These are phyloP conservation scores for Lacanobia oleracea DNA, from an alignment of 2,888 invertebrate species.

Conservation along the genomic window DNA sequence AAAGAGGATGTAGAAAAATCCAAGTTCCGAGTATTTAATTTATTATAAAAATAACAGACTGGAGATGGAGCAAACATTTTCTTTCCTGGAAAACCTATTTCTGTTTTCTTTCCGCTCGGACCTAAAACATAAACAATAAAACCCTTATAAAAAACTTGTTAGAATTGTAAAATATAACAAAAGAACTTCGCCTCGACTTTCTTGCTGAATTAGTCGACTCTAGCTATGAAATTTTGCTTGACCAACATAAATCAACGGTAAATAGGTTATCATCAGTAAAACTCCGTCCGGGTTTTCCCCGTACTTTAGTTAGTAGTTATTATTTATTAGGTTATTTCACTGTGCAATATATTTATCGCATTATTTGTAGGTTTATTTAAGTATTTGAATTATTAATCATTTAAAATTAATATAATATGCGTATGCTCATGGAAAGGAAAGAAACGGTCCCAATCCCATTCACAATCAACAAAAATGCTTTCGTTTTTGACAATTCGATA, in stretches of 20 bases:
- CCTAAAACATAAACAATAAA: background rate
- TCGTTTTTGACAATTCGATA: background rate
- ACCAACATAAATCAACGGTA: no score
- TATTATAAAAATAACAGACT: constrained; percentile 3
- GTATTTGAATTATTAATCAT: background rate
- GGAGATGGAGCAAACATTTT: background rate
- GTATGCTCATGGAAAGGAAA: background rate
- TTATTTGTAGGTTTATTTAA: background rate
- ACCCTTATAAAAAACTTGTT: background rate
- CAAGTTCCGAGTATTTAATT: background rate
- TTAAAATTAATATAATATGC: background rate
- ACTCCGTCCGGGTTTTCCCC: background rate
- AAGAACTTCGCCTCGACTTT: background rate
- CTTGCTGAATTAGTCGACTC: background rate
- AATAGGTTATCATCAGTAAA: background rate
- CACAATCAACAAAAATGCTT: background rate
- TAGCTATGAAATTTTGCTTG: background rate
- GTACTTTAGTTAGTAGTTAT: background rate
- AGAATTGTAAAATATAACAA: constrained; percentile 3
- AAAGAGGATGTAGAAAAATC: background rate
- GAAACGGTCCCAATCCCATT: no score
- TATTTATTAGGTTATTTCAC: background rate
- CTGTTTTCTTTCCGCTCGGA: background rate
- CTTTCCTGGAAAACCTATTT: constrained; percentile 6
- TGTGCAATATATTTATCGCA: background rate